Base-by-base conservation (phyloP, 2,888 invertebrate species). In the Caenorhabditis wallacei region DNA sequence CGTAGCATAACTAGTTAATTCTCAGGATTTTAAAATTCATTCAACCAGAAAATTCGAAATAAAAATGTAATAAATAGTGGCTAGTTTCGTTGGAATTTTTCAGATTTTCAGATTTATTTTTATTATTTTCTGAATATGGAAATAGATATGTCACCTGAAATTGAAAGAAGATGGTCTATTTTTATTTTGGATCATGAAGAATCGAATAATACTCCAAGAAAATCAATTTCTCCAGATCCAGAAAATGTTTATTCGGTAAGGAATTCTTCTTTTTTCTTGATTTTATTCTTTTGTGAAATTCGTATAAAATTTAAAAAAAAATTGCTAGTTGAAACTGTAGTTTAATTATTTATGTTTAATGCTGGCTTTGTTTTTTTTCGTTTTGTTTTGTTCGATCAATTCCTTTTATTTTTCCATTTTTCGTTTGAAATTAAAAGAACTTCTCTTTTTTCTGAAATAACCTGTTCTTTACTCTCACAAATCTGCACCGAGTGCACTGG, bases 151-250 rank as follows among this genome's bases (percentile, higher is more conserved):
- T 66, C 57, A 8, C 56, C 74, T 1, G 64, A 64, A 51, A 37
- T 40, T 13, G 66, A 75, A n/a, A 46, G 66, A 18, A 37, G 76
- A 54, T 76, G 76, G 76, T 68, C 61, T 8, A 59, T 61, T 20
- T 76, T 76, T 20, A 51, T 76, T 11, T 22, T 76, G 43, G 68
- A 76, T 11, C 68, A 69, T 43, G 76, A 76, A 18, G 76, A 76
- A 24, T 76, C 76, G 2, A 10, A 7, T 16, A 5, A 20, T 13
- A 76, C 20, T 43, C 76, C 76, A 18, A 51, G 76, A 20, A 13
- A 40, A 46, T 24, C 53, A 3, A 53, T 30, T 10, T 40, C 57
- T 13, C 48, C 68, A 11, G 56, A 26, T 11, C 53, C 76, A 13
- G 68, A 76, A 22, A 53, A 43, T 35, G 76, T 76, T 10, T 76